These are phyloP conservation scores for Periplaneta americana DNA, from an alignment of 1,140 invertebrate species.

Conservation along the genomic window DNA sequence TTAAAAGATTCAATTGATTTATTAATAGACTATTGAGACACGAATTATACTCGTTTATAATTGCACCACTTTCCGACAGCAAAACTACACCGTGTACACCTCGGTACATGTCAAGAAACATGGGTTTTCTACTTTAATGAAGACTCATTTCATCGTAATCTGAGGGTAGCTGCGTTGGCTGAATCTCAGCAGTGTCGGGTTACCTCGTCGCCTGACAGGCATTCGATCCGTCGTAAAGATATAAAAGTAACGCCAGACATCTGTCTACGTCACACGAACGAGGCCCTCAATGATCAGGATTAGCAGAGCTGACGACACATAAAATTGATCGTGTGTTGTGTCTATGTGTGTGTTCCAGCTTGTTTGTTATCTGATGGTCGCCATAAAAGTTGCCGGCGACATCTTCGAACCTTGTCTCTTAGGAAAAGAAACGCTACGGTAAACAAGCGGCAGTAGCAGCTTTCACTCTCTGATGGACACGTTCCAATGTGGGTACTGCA, in stretches of 20 bases:
- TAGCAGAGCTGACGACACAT: not conserved
- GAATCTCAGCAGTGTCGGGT: too few species aligned
- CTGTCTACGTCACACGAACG: too few species aligned
- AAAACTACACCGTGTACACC: too few species aligned
- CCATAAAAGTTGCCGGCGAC: not conserved
- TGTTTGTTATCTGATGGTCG: slow-evolving; percentile 2
- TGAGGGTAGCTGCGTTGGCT: too few species aligned
- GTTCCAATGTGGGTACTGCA: not conserved
- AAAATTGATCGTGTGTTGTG: not conserved
- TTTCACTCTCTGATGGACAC: not conserved
- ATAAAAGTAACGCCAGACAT: not conserved
- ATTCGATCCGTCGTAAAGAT: not conserved
- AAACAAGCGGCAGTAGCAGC: not conserved
- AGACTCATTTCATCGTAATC: too few species aligned
- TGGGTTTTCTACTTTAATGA: too few species aligned
- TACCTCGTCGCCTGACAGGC: too few species aligned
- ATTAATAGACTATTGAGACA: too few species aligned
- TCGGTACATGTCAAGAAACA: too few species aligned
- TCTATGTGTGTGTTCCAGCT: not conserved
- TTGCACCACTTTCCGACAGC: too few species aligned
- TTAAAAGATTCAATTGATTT: too few species aligned
- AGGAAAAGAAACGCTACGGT: not conserved
- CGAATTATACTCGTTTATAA: too few species aligned
- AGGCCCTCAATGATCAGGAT: not conserved
- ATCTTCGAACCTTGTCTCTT: not conserved